phyloP scores from a whole-genome alignment of 2,797 vertebrate genomes.

The Sebastes miniatus region DNA sequence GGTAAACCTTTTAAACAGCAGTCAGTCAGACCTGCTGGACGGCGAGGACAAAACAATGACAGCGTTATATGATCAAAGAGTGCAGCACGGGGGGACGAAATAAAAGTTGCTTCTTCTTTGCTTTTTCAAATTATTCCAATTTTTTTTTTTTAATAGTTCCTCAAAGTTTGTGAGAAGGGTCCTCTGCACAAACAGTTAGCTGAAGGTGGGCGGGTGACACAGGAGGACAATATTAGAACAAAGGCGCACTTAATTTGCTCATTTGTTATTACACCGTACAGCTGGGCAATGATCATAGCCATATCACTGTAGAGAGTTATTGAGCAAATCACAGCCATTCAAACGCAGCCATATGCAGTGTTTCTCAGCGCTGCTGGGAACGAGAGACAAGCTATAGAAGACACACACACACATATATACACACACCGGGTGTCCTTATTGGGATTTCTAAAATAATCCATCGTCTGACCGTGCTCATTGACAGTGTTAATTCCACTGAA shows the following conservation, averaged over 20 bases:
- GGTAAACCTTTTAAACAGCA: conserved; percentile 73
- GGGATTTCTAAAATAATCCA: conserved; percentile 67
- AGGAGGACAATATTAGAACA: conserved; percentile 17
- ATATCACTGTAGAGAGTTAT: conserved; percentile 55
- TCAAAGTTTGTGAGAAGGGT: neutral
- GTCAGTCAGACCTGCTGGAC: conserved; percentile 45
- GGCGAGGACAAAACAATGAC: conserved; percentile 55
- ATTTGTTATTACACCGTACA: conserved; percentile 50
- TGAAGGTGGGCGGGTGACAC: conserved; percentile 23
- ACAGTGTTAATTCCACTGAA: conserved; percentile 72
- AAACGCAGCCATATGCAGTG: conserved; percentile 40
- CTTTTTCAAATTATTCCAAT: neutral
- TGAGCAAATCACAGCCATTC: conserved; percentile 59
- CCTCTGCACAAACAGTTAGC: neutral
- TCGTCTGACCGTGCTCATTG: conserved; percentile 63
- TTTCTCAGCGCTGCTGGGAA: conserved; percentile 20
- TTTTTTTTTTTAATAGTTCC: neutral
- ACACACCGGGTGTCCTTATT: conserved; percentile 38
- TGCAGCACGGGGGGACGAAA: neutral
- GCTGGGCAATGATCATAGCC: conserved; percentile 62
- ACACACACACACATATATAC: conserved; percentile 1
- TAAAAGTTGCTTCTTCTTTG: conserved; percentile 15
- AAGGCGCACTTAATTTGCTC: conserved; percentile 41
- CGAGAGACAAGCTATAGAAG: conserved; percentile 27
- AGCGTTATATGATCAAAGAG: conserved; percentile 15